A percentile compares a stretch with the other conserved stretches of the same genome.
Evolutionary conservation across 2,797 vertebrate genomes (phyloP).

Genomic region (Platalea minor): DNA sequence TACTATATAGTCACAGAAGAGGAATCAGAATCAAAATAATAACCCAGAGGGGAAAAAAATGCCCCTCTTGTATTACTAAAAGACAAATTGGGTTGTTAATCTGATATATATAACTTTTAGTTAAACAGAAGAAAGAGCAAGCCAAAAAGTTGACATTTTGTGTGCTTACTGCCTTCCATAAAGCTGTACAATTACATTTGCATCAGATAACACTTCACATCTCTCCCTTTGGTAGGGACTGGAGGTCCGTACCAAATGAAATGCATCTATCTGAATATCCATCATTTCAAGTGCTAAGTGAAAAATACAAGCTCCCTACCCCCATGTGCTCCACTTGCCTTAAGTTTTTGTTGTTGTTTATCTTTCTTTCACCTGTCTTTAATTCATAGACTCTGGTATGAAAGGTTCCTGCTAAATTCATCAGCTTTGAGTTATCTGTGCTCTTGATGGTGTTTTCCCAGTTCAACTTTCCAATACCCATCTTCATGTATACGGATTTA

Average conservation of each 20-base stretch:
- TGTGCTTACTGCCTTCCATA: neutral
- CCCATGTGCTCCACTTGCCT: neutral
- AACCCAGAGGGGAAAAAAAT: neutral
- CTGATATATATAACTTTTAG: constrained; percentile 45
- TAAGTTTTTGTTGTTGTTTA: neutral
- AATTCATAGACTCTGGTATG: neutral
- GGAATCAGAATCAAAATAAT: neutral
- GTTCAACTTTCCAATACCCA: neutral
- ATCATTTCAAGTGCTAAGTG: neutral
- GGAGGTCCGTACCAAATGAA: neutral
- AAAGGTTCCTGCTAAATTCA: neutral
- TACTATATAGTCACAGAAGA: neutral
- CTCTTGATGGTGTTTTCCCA: neutral
- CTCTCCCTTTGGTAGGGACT: neutral
- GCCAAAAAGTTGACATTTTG: constrained; percentile 5
- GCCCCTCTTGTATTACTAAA: neutral
- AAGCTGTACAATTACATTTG: constrained; percentile 38
- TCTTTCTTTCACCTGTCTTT: neutral
- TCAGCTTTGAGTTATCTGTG: neutral
- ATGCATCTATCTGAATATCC: constrained; percentile 1
- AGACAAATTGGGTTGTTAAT: constrained; percentile 35
- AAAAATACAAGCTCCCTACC: neutral
- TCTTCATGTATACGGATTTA: neutral
- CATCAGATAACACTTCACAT: neutral
- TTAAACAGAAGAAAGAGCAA: constrained; percentile 56